Evolutionary conservation across 2,888 invertebrate species (phyloP).

Genomic region (Trypoxylon attenuatum): DNA sequence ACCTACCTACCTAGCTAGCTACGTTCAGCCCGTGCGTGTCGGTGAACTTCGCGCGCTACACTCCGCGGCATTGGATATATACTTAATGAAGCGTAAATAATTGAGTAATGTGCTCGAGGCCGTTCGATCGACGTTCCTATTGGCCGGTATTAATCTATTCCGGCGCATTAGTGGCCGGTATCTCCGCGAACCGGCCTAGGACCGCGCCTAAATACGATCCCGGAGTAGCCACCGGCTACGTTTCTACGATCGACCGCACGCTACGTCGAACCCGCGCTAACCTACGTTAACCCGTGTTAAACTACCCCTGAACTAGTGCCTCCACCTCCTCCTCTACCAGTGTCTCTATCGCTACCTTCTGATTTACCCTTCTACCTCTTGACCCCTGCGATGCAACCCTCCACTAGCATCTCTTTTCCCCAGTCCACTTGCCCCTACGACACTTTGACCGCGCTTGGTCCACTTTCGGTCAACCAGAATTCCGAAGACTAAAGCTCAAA

Average conservation of each 20-base stretch:
- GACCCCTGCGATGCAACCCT: too few relatives aligned
- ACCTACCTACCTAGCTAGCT: too few relatives aligned
- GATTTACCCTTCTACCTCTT: background rate
- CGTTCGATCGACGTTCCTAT: conserved; percentile 74
- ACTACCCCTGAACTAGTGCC: conserved; percentile 29
- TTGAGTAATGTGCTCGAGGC: conserved; percentile 75
- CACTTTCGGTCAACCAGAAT: background rate
- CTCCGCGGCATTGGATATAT: conserved; percentile 74
- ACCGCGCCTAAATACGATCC: conserved; percentile 55
- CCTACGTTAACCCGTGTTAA: conserved; percentile 46
- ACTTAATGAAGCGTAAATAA: conserved; percentile 75
- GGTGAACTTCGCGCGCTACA: conserved; percentile 59
- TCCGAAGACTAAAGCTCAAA: background rate
- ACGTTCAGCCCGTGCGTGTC: conserved; percentile 13
- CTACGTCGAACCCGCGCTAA: conserved; percentile 9
- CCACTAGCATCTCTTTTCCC: too few relatives aligned
- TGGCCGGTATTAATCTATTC: conserved; percentile 75
- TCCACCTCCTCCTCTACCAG: background rate
- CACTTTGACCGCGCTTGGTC: background rate
- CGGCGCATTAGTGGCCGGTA: conserved; percentile 72
- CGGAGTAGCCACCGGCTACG: conserved; percentile 46
- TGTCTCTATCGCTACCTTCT: background rate
- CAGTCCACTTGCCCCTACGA: too few relatives aligned
- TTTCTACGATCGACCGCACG: conserved; percentile 34
- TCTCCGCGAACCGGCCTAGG: conserved; percentile 66